Evolutionary conservation across 1,140 invertebrate genomes (phyloP).

Genomic region (Varroa destructor): DNA sequence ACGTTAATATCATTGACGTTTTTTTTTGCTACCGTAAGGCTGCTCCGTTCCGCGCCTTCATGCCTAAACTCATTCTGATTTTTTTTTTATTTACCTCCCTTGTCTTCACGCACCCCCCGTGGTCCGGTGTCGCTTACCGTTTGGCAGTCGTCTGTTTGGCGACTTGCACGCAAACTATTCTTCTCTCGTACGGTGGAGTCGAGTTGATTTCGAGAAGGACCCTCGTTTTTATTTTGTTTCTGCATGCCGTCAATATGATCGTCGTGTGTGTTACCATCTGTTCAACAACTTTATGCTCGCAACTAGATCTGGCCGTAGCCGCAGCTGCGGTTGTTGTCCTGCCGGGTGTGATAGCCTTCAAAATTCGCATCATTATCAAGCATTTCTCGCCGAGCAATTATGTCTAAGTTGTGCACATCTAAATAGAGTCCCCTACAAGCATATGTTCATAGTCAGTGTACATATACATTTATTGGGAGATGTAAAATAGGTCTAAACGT

Average conservation of each 20-base stretch:
- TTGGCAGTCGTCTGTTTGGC: slow-evolving; percentile 6
- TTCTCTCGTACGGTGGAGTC: not conserved
- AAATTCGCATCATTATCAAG: not conserved
- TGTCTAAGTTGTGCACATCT: not conserved
- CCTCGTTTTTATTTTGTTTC: not conserved
- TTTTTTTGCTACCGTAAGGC: no score
- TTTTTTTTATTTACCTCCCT: no score
- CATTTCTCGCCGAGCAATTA: slow-evolving; percentile 13
- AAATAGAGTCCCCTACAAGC: no score
- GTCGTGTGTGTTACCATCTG: not conserved
- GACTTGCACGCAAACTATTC: not conserved
- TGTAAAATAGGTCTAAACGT: no score
- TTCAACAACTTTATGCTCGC: not conserved
- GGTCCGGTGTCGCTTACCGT: not conserved
- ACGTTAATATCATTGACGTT: no score
- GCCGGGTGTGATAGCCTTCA: not conserved
- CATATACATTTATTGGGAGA: no score
- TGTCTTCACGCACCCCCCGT: no score
- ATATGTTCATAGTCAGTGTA: no score
- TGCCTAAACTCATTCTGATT: no score
- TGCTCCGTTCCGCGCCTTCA: no score
- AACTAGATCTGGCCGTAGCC: not conserved
- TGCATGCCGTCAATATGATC: not conserved
- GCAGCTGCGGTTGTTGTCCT: not conserved
- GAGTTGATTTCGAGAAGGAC: not conserved